Evolutionary conservation across 2,888 invertebrate species (phyloP).

Genomic region (Apotomis capreana): DNA sequence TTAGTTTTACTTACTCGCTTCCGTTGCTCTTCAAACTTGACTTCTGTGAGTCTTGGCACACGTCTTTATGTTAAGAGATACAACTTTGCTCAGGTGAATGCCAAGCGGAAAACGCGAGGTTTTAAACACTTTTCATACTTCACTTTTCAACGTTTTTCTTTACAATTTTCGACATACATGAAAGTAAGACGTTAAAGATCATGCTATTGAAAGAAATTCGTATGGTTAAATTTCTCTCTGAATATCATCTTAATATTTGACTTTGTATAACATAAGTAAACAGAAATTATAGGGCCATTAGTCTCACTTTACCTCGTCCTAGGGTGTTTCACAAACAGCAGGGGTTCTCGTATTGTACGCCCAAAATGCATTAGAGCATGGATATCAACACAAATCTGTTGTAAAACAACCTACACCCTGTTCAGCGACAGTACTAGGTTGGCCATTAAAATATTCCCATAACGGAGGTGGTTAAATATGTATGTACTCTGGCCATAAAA

Average conservation of each 20-base stretch:
- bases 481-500: slow-evolving; percentile 45
- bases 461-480: slow-evolving; percentile 45
- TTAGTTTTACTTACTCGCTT: slow-evolving; percentile 39
- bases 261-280: background rate
- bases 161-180: too few relatives aligned
- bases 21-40: slow-evolving; percentile 35
- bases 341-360: background rate
- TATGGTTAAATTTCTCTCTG: too few relatives aligned
- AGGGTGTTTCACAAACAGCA: background rate
- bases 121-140: background rate
- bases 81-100: background rate
- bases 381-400: background rate
- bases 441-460: slow-evolving; percentile 40
- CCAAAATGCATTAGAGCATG: background rate
- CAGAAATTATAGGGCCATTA: background rate
- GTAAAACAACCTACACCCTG: background rate
- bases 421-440: slow-evolving; percentile 4
- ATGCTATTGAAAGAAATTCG: too few relatives aligned
- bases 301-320: background rate
- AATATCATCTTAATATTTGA: too few relatives aligned
- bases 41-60: slow-evolving; percentile 23
- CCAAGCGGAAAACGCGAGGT: background rate
- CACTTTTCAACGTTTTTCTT: too few relatives aligned
- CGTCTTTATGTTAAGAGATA: background rate
- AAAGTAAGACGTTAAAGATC: too few relatives aligned